These are phyloP conservation scores for Pseudomyrmex flavicornis DNA, from an alignment of 1,140 invertebrate genomes.

Conservation along the genomic window DNA sequence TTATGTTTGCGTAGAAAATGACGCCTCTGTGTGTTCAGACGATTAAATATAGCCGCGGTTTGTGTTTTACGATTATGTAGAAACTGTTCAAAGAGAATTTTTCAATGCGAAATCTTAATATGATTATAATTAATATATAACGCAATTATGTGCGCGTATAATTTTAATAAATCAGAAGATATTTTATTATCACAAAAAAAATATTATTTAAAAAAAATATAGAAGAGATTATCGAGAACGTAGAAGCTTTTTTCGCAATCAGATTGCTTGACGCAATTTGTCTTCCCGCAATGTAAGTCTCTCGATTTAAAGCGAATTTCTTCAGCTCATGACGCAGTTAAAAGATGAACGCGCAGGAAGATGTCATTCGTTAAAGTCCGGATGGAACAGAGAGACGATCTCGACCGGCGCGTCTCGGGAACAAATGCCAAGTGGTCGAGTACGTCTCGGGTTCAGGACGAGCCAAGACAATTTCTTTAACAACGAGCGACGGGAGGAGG, in stretches of 20 bases:
- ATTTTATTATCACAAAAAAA: neutral
- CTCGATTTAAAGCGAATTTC: conserved; percentile 67
- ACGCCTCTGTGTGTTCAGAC: neutral
- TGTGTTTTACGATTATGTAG: neutral
- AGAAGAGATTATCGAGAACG: neutral
- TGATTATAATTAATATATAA: neutral
- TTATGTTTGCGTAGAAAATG: neutral
- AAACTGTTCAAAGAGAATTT: neutral
- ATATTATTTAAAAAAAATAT: neutral
- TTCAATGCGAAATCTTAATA: neutral
- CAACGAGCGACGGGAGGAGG: conserved; percentile 56
- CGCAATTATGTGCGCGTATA: neutral
- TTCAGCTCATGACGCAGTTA: conserved; percentile 60
- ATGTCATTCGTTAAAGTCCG: conserved; percentile 74
- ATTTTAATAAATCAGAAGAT: conserved; percentile 11
- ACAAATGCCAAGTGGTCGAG: conserved; percentile 66
- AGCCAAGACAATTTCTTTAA: conserved; percentile 74
- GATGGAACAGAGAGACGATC: conserved; percentile 40
- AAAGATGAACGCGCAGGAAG: conserved; percentile 52
- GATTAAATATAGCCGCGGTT: neutral
- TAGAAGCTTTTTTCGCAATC: conserved; percentile 3
- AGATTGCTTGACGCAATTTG: conserved; percentile 25
- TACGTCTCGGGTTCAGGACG: conserved; percentile 58
- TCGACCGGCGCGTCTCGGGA: conserved; percentile 46
- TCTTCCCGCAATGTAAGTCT: conserved; percentile 34